These are phyloP conservation scores for Aix galericulata DNA, from an alignment of 2,113 vertebrate species.

Conservation along the genomic window DNA sequence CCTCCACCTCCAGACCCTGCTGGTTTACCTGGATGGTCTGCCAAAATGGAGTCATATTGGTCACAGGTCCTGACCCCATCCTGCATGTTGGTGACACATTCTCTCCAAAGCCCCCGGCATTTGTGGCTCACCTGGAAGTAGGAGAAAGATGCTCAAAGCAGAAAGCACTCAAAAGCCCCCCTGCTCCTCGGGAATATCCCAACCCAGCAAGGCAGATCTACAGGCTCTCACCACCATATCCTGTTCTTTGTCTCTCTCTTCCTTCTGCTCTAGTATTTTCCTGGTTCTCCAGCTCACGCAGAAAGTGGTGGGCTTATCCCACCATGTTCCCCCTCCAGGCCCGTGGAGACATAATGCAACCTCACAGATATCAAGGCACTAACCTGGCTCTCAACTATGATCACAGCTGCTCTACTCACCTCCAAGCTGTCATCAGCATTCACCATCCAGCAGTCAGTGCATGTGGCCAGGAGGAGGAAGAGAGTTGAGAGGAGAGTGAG, in stretches of 20 bases:
- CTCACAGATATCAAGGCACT: not conserved
- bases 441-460: conserved; percentile 82
- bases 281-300: not conserved
- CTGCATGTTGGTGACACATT: conserved; percentile 79
- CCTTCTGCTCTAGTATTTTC: not conserved
- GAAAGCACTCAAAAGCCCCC: not conserved
- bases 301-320: not conserved
- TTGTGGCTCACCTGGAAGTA: conserved; percentile 75
- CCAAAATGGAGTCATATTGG: conserved; percentile 79
- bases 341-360: not conserved
- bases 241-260: not conserved
- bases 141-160: not conserved
- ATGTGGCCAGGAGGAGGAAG: conserved; percentile 74
- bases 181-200: not conserved
- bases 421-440: conserved; percentile 79
- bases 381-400: not conserved
- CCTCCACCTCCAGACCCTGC: not conserved
- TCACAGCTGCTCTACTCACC: conserved; percentile 39
- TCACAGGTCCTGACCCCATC: conserved; percentile 78
- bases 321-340: not conserved
- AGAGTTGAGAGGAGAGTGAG: conserved; percentile 68
- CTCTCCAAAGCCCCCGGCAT: conserved; percentile 79
- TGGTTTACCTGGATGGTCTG: conserved; percentile 75
- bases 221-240: not conserved
- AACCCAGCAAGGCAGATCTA: not conserved